Percentiles rank a stretch among this genome's conserved stretches.
Evolutionary conservation across 2,888 invertebrate species (phyloP).

Genomic region (Thera obeliscata): DNA sequence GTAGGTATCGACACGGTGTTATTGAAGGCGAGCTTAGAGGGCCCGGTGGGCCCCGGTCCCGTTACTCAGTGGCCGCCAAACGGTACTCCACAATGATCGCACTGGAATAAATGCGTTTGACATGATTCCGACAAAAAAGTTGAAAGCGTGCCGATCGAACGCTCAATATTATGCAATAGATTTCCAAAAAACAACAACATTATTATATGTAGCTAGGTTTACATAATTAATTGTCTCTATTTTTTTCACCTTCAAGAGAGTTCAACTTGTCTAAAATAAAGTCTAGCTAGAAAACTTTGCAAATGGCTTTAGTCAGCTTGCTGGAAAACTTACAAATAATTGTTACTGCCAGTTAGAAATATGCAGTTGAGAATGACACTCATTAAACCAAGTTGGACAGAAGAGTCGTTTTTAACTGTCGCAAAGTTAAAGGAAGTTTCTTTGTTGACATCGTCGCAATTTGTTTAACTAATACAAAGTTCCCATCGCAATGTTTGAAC

Average conservation of each 20-base stretch:
- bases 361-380: too few relatives aligned
- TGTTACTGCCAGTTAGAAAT: too few relatives aligned
- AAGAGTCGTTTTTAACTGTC: neutral
- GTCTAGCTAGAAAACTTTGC: too few relatives aligned
- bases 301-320: too few relatives aligned
- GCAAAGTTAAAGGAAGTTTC: conserved; percentile 8
- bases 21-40: conserved; percentile 58
- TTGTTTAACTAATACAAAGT: conserved; percentile 7
- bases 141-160: conserved; percentile 15
- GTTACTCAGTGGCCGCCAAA: conserved; percentile 61
- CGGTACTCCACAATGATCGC: conserved; percentile 68
- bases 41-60: conserved; percentile 63
- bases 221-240: too few relatives aligned
- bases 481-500: conserved; percentile 6
- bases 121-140: conserved; percentile 47
- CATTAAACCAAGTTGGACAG: neutral
- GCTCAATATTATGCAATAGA: conserved; percentile 7
- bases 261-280: too few relatives aligned
- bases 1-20: conserved; percentile 48
- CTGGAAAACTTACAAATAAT: too few relatives aligned
- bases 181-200: neutral
- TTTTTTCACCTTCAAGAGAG: too few relatives aligned
- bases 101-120: conserved; percentile 55
- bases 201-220: too few relatives aligned
- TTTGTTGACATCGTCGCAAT: conserved; percentile 2